These are phyloP conservation scores for Agrochola macilenta DNA, from an alignment of 2,888 invertebrate species.

Conservation along the genomic window DNA sequence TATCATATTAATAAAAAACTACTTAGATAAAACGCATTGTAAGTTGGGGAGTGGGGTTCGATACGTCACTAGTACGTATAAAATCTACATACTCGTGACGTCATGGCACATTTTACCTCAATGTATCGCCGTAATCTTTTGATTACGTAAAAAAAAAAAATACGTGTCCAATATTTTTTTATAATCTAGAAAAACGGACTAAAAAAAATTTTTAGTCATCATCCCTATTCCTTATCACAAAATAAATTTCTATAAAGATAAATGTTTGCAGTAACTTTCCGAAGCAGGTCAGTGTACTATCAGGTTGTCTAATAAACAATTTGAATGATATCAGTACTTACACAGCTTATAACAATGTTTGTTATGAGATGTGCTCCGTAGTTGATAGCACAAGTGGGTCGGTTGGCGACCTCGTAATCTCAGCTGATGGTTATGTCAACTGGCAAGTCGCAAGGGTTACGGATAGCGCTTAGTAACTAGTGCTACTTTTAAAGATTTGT, in stretches of 20 bases:
- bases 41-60: no score
- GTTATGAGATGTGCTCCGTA: conserved; percentile 37
- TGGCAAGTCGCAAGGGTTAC: background rate
- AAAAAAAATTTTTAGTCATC: no score
- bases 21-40: no score
- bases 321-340: conserved; percentile 51
- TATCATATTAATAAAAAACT: no score
- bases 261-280: conserved; percentile 55
- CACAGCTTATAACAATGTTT: conserved; percentile 53
- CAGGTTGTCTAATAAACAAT: conserved; percentile 61
- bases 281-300: conserved; percentile 59
- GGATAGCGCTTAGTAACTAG: background rate
- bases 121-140: no score
- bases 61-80: no score
- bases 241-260: conserved; percentile 32
- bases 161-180: no score
- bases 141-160: no score
- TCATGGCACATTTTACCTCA: no score
- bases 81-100: no score
- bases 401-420: conserved; percentile 74
- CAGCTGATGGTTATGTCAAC: conserved; percentile 73
- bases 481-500: background rate
- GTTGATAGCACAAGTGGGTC: conserved; percentile 67
- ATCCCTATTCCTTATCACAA: conserved; percentile 45
- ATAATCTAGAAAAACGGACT: no score